A percentile compares a stretch with the other conserved stretches of the same genome.
These are phyloP conservation scores for Plecotus auritus DNA, from an alignment of 2,113 vertebrate species.

Conservation along the genomic window DNA sequence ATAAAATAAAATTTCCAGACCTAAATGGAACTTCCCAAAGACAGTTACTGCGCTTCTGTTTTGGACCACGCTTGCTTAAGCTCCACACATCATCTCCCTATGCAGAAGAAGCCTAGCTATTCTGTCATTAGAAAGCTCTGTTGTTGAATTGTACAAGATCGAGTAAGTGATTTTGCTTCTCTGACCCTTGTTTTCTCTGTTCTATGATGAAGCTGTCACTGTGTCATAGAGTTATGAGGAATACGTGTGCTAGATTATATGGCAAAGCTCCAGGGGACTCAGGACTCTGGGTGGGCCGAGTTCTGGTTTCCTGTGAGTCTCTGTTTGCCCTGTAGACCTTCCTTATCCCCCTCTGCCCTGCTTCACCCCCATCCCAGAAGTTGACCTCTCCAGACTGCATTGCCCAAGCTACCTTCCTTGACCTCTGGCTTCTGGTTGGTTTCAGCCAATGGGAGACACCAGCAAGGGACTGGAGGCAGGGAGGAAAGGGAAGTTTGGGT, in stretches of 20 bases:
- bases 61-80: background rate
- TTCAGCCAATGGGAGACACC: background rate
- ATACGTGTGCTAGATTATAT: too few relatives aligned
- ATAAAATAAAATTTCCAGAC: background rate
- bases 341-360: background rate
- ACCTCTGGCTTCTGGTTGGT: background rate
- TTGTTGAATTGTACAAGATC: background rate
- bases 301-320: background rate
- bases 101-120: background rate
- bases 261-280: background rate
- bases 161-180: background rate
- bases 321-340: background rate
- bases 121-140: background rate
- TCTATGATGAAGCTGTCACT: background rate
- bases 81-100: background rate
- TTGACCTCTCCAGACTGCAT: background rate
- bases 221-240: background rate
- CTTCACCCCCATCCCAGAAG: background rate
- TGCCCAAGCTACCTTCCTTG: background rate
- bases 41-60: background rate
- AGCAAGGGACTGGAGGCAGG: background rate
- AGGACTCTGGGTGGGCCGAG: background rate
- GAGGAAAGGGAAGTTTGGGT: background rate
- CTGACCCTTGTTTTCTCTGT: background rate
- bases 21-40: background rate